phyloP scores from a whole-genome alignment of 2,797 vertebrate species.

The Hyperoplus immaculatus region DNA sequence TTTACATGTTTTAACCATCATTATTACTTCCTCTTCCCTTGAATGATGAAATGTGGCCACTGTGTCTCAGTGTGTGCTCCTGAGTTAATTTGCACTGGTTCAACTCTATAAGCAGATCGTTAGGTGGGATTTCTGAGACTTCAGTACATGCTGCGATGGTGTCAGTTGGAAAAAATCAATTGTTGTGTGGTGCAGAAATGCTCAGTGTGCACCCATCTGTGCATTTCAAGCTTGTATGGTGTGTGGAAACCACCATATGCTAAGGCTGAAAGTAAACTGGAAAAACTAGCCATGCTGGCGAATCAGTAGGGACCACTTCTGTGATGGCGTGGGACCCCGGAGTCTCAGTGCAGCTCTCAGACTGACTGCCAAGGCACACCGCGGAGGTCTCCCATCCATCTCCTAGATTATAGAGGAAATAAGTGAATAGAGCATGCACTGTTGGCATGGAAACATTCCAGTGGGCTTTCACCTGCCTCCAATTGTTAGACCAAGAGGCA shows the following conservation, averaged over 20 bases:
- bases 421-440: slow-evolving; percentile 68
- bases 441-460: slow-evolving; percentile 85
- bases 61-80: background rate
- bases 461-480: slow-evolving; percentile 70
- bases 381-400: slow-evolving; percentile 61
- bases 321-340: slow-evolving; percentile 29
- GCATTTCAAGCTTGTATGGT: background rate
- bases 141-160: slow-evolving; percentile 5
- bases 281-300: slow-evolving; percentile 23
- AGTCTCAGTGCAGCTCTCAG: slow-evolving; percentile 32
- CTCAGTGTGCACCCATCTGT: slow-evolving; percentile 10
- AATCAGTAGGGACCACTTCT: slow-evolving; percentile 22
- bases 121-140: background rate
- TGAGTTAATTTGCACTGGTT: background rate
- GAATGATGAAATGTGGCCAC: background rate
- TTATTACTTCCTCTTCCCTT: background rate
- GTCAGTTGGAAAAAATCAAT: slow-evolving; percentile 14
- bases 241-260: slow-evolving; percentile 20
- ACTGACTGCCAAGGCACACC: slow-evolving; percentile 45
- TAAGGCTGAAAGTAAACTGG: slow-evolving; percentile 18
- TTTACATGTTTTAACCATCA: background rate
- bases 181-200: slow-evolving; percentile 13
- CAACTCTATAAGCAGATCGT: too few species aligned
- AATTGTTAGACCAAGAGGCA: slow-evolving; percentile 60
- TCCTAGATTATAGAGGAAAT: slow-evolving; percentile 68